phyloP scores from a whole-genome alignment of 2,888 invertebrate genomes.

The Phasia obesa region DNA sequence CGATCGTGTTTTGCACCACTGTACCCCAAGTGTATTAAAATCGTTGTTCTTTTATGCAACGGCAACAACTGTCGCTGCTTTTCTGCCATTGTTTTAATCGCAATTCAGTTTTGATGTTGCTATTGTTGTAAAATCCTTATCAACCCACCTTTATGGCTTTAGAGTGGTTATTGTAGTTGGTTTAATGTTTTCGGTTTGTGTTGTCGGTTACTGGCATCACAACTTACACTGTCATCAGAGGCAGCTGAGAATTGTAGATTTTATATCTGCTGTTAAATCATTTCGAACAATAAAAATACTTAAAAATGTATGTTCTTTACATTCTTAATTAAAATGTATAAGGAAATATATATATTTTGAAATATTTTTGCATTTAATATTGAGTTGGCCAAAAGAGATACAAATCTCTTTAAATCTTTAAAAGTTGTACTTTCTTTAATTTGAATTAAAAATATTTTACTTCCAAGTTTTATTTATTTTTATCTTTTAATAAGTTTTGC shows the following conservation, averaged over 20 bases:
- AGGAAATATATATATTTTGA: neutral
- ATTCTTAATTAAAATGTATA: slow-evolving; percentile 43
- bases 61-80: slow-evolving; percentile 40
- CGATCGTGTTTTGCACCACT: neutral
- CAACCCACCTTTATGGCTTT: slow-evolving; percentile 66
- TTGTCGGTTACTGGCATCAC: slow-evolving; percentile 30
- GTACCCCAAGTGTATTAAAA: slow-evolving; percentile 15
- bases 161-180: slow-evolving; percentile 51
- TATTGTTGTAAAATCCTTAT: slow-evolving; percentile 59
- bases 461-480: neutral
- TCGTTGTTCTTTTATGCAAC: slow-evolving; percentile 39
- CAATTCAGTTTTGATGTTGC: slow-evolving; percentile 15
- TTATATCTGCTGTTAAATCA: neutral
- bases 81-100: slow-evolving; percentile 50
- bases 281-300: slow-evolving; percentile 45
- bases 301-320: slow-evolving; percentile 46
- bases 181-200: slow-evolving; percentile 49
- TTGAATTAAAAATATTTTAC: slow-evolving; percentile 11
- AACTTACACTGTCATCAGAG: slow-evolving; percentile 38
- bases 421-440: neutral
- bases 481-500: slow-evolving; percentile 3
- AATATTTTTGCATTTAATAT: slow-evolving; percentile 16
- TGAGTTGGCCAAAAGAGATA: neutral
- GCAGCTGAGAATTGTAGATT: slow-evolving; percentile 36
- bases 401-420: neutral